Conservation (phyloP, 2,888 invertebrate species). For the Nemurella pictetii region DNA sequence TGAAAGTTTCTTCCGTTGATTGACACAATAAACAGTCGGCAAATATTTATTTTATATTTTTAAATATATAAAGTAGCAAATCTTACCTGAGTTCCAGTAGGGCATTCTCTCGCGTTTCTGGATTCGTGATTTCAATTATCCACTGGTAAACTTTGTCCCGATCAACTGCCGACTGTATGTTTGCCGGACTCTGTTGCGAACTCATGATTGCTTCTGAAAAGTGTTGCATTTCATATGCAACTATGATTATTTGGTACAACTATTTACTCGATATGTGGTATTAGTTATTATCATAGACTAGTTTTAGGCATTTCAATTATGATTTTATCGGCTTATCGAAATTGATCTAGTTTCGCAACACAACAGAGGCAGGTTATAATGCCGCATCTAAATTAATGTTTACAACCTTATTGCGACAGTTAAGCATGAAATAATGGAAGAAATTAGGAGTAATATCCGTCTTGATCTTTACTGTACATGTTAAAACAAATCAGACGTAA, state of each 20-base stretch:
- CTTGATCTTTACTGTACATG: too few species aligned
- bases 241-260: too few species aligned
- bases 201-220: slow-evolving; percentile 59
- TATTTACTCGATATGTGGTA: too few species aligned
- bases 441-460: too few species aligned
- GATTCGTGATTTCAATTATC: slow-evolving; percentile 90
- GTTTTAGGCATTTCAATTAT: too few species aligned
- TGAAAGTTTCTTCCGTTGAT: too few species aligned
- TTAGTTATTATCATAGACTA: too few species aligned
- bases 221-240: background rate
- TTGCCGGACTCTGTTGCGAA: slow-evolving; percentile 76
- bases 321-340: too few species aligned
- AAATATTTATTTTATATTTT: too few species aligned
- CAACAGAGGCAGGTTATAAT: background rate
- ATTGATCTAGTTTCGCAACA: background rate
- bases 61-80: too few species aligned
- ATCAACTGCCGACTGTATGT: slow-evolving; percentile 69
- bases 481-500: background rate
- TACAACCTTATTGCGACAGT: background rate
- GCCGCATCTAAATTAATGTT: background rate
- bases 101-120: slow-evolving; percentile 94
- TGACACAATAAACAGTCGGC: too few species aligned
- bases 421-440: background rate
- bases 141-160: slow-evolving; percentile 89
- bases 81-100: slow-evolving; percentile 88